Base-by-base conservation (phyloP, 2,113 vertebrate species). In the Glareola pratincola region DNA sequence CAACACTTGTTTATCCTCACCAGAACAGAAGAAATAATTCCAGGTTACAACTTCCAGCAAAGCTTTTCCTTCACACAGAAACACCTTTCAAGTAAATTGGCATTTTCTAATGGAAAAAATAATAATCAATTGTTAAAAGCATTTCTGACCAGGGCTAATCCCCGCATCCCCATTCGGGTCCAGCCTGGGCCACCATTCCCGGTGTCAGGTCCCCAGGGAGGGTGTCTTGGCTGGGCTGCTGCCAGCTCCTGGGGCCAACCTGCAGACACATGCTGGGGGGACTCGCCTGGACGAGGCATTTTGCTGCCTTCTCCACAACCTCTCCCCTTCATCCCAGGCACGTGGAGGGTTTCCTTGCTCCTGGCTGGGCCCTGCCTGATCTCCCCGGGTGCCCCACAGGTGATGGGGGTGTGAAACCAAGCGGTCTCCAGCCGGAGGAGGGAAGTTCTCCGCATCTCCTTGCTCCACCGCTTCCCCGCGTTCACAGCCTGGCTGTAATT, bases 361-460 rank as follows among this genome's bases (percentile, higher is more conserved):
- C 29, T 0, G 1, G 13, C 4, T 2, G 23, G 12, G 39, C 78
- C 53, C 69, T 68, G 63, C 27, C 50, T 2, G 0, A 5, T 13
- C 10, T 3, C 14, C 59, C 13, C 1, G 1, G 11, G 43, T 1
- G 6, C 16, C 29, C 39, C 7, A 0, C 54, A 15, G 56, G 50
- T 1, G 0, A 3, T 1, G 21, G 10, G 41, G 27, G 10, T 32
- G 60, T 27, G 77, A 63, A 39, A 75, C 1, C 29, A 48, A 27
- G 51, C 0, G 54, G 36, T 6, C 11, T 53, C 36, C 3, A 3
- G 36, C 29, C 1, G 0, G 22, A 30, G 21, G 0, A 10, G 18
- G 21, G 63, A 71, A 62, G 64, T 18, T 37, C 32, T 48, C 51
- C 4, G 34, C 2, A 1, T 13, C 72, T 53, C 59, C 72, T 48